Base-by-base conservation (phyloP, 2,113 vertebrate genomes). In the Ammospiza nelsoni region DNA sequence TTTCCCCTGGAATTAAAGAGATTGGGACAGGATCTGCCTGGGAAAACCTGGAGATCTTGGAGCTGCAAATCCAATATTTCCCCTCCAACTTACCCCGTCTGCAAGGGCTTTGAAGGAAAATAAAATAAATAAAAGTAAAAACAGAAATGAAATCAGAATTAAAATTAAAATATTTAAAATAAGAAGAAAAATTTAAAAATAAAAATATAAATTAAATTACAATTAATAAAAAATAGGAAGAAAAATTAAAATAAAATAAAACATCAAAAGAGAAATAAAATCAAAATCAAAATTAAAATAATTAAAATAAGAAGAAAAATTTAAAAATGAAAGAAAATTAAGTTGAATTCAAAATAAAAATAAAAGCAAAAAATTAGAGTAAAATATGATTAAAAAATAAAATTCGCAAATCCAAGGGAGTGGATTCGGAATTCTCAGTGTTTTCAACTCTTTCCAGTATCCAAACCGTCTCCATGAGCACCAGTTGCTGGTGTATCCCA, bases 1-100 rank as follows among this genome's bases (percentile, higher is more conserved):
- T 44, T 76, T 67, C 11, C 52, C 51, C 33, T 5, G 41, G 21
- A 31, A 15, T 41, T 52, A 15, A n/a, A 54, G 48, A 9, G 37
- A 4, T 5, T 1, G 8, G 48, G 66, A 31, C 3, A 0, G 8
- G 43, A 41, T 15, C 17, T 9, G 46, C 24, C 31, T 12, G 41
- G 58, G 31, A 28, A 35, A 57, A 4, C 9, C 28, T 4, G 49
- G 58, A 54, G 35, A 29, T 37, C 10, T 9, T 7, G 20, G 33
- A 55, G 39, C 39, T 55, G 33, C 25, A 31, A 46, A 18, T 54
- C 37, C 61, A 10, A 23, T 6, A 11, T n/a, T 65, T 43, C 39
- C 37, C 17, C 48, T 41, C 22, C 59, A 15, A 7, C 2, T 10
- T 33, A 10, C 4, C 29, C 8, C 0, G 3, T 17, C 7, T 21